phyloP scores from a whole-genome alignment of 2,797 vertebrate species.

The Pseudochirops cupreus region DNA sequence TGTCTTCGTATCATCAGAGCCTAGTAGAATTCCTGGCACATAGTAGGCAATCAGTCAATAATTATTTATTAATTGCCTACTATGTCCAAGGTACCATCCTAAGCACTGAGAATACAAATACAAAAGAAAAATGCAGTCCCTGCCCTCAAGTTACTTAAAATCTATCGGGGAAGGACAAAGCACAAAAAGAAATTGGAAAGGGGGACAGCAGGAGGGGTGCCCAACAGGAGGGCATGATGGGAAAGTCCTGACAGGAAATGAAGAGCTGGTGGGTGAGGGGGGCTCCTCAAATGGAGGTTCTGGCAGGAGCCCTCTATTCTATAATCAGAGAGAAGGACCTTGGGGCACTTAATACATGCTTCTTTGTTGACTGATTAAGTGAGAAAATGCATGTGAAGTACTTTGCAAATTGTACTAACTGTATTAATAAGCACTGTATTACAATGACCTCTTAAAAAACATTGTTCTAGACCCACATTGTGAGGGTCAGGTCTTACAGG shows the following conservation, averaged over 20 bases:
- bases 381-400: neutral
- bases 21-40: no score
- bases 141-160: neutral
- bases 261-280: no score
- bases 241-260: neutral
- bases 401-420: neutral
- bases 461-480: neutral
- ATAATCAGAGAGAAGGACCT: neutral
- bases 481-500: neutral
- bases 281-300: neutral
- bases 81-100: no score
- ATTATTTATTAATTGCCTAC: no score
- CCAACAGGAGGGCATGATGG: neutral
- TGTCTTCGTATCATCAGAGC: no score
- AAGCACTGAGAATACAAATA: no score
- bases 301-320: neutral
- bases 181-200: neutral
- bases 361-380: neutral
- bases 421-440: no score
- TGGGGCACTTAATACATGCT: neutral
- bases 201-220: neutral
- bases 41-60: no score
- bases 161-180: neutral
- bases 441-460: neutral
- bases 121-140: no score